These are phyloP conservation scores for Acrocyrtus sp. DNA, from an alignment of 2,888 invertebrate genomes.

Conservation along the genomic window DNA sequence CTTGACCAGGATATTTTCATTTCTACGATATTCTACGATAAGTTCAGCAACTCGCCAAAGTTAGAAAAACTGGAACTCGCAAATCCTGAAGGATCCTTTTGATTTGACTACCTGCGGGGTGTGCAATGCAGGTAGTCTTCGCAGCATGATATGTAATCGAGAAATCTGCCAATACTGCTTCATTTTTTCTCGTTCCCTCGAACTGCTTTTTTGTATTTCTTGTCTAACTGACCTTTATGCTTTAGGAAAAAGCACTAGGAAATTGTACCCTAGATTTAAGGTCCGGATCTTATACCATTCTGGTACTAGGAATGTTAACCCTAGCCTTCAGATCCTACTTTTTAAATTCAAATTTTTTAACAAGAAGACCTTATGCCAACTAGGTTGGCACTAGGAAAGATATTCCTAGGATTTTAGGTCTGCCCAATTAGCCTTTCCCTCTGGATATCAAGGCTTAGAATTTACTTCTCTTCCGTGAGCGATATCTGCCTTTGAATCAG, in stretches of 20 bases:
- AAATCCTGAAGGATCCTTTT: not conserved
- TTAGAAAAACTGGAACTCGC: too few relatives aligned
- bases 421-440: constrained; percentile 2
- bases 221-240: not conserved
- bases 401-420: constrained; percentile 47
- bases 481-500: constrained; percentile 15
- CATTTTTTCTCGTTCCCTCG: not conserved
- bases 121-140: constrained; percentile 37
- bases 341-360: not conserved
- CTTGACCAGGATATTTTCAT: too few relatives aligned
- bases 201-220: not conserved
- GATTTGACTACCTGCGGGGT: constrained; percentile 22
- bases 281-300: constrained; percentile 21
- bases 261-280: constrained; percentile 32
- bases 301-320: constrained; percentile 40
- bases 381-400: constrained; percentile 46
- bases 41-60: too few relatives aligned
- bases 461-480: not conserved
- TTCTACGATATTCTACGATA: too few relatives aligned
- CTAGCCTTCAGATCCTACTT: constrained; percentile 39
- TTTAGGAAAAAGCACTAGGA: constrained; percentile 15
- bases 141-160: not conserved
- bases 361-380: constrained; percentile 30
- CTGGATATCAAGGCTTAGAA: constrained; percentile 4
- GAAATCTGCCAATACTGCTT: not conserved